Percentiles rank a stretch among this genome's conserved stretches.
phyloP scores from a whole-genome alignment of 2,113 vertebrate genomes.

The Eonycteris spelaea region DNA sequence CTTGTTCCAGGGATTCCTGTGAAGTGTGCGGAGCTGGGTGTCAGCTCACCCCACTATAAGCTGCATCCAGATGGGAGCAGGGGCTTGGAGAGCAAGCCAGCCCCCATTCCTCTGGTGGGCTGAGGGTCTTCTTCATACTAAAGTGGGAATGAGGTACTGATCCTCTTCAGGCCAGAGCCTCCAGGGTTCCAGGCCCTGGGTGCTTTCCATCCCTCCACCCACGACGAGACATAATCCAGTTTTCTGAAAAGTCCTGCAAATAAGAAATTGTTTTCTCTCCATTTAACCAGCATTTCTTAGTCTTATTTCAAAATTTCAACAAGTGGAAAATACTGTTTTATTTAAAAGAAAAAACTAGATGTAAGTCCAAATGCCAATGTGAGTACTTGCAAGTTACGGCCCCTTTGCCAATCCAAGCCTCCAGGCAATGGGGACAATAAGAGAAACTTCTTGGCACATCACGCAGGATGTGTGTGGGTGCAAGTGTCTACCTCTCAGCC shows the following conservation, averaged over 20 bases:
- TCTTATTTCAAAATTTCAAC: neutral
- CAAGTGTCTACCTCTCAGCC: too few species aligned
- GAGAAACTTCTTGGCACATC: neutral
- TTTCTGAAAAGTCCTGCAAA: neutral
- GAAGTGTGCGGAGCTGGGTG: neutral
- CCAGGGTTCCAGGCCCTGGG: neutral
- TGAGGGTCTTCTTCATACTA: rapidly evolving
- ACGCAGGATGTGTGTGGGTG: neutral
- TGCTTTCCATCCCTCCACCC: neutral
- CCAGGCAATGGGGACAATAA: neutral
- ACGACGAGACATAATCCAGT: neutral
- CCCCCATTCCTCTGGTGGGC: neutral
- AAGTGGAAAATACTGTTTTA: neutral
- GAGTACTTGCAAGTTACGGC: neutral
- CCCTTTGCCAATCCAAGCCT: neutral
- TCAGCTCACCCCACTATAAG: neutral
- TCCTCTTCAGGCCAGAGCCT: neutral
- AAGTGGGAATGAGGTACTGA: neutral
- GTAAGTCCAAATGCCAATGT: neutral
- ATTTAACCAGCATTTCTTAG: neutral
- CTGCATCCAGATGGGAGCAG: neutral
- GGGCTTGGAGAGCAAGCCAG: neutral
- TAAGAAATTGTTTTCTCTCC: neutral
- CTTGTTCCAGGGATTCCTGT: neutral
- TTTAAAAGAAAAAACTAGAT: neutral